phyloP scores from a whole-genome alignment of 2,888 invertebrate species.

The Abscondita cerata region DNA sequence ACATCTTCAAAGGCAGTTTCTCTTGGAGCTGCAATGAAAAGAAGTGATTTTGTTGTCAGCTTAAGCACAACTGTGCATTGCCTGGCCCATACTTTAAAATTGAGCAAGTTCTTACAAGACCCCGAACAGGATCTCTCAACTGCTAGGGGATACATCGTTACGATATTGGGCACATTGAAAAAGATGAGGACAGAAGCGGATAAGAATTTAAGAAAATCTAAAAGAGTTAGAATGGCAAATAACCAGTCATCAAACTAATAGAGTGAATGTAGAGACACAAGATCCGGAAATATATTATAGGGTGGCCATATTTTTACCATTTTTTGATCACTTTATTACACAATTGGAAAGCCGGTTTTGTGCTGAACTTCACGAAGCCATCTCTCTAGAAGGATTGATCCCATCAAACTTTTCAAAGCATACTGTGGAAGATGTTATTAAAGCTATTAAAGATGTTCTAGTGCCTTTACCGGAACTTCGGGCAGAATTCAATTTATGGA shows the following conservation, averaged over 20 bases:
- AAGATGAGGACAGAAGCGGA: neutral
- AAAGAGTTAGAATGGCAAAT: neutral
- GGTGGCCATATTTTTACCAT: too few species aligned
- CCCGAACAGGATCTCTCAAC: neutral
- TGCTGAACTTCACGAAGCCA: too few species aligned
- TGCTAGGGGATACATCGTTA: neutral
- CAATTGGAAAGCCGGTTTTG: too few species aligned
- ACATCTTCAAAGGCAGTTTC: neutral
- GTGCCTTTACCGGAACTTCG: neutral
- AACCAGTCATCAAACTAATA: too few species aligned
- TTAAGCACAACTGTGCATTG: neutral
- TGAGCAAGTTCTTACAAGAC: neutral
- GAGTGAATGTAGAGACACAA: neutral
- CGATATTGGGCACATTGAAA: neutral
- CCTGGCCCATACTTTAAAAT: neutral
- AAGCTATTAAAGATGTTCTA: too few species aligned
- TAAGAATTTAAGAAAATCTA: neutral
- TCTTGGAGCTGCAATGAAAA: neutral
- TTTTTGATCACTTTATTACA: too few species aligned
- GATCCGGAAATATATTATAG: neutral
- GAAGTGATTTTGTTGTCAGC: neutral
- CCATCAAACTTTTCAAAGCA: too few species aligned
- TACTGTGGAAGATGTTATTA: neutral
- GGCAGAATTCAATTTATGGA: neutral
- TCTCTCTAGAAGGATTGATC: too few species aligned